These are phyloP conservation scores for Bubo blakistoni DNA, from an alignment of 2,113 vertebrate species.

Conservation along the genomic window DNA sequence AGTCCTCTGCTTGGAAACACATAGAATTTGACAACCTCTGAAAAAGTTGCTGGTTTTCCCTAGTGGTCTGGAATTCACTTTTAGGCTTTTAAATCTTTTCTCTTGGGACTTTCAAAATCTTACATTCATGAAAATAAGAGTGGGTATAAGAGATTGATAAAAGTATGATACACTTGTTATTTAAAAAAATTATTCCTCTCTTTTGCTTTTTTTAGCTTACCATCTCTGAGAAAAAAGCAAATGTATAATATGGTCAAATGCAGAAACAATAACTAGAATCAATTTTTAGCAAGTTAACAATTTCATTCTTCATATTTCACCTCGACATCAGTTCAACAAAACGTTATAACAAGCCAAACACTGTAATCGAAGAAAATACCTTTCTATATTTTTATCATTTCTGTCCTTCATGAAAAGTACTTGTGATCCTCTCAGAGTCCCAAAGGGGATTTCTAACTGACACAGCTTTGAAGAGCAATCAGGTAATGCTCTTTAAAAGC, in stretches of 20 bases:
- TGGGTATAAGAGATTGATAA: not conserved
- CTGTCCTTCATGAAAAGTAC: not conserved
- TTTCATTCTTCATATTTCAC: not conserved
- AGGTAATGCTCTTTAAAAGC: not conserved
- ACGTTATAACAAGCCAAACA: not conserved
- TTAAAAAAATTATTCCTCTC: not conserved
- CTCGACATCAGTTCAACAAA: not conserved
- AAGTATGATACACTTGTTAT: not conserved
- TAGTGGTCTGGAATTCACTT: not conserved
- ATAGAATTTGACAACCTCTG: not conserved
- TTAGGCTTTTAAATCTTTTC: not conserved
- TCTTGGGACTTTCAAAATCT: not conserved
- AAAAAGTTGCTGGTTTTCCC: not conserved
- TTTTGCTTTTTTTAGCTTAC: not conserved
- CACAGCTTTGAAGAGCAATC: not conserved
- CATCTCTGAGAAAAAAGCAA: not conserved
- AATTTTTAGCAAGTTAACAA: not conserved
- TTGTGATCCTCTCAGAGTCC: not conserved
- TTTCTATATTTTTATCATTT: not conserved
- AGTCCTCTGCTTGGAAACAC: not conserved
- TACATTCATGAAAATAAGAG: not conserved
- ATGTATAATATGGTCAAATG: not conserved
- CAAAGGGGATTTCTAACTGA: not conserved
- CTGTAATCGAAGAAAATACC: not conserved
- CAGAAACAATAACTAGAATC: not conserved